Conservation (phyloP, 2,113 vertebrate genomes). For the Phyllostomus hastatus region DNA sequence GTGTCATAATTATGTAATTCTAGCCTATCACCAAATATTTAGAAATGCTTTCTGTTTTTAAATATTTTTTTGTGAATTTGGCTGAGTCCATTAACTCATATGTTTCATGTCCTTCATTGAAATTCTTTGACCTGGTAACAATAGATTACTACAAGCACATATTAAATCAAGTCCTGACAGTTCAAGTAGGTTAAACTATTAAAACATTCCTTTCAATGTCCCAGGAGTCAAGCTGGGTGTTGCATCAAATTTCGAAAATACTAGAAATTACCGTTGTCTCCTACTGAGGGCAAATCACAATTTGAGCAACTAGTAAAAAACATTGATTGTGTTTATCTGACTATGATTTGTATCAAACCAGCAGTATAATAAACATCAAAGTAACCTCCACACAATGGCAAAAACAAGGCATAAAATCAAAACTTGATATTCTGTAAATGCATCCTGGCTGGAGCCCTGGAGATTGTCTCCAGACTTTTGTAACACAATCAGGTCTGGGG, state of each 20-base stretch:
- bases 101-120: neutral
- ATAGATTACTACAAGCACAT: neutral
- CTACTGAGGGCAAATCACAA: constrained; percentile 12
- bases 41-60: neutral
- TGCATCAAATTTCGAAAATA: constrained; percentile 32
- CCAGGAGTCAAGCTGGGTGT: neutral
- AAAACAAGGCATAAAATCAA: constrained; percentile 44
- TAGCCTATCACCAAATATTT: neutral
- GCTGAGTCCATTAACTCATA: neutral
- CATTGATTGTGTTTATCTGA: constrained; percentile 33
- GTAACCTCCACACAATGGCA: constrained; percentile 37
- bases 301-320: constrained; percentile 42
- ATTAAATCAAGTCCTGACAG: constrained; percentile 26
- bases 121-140: neutral
- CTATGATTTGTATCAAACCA: constrained; percentile 54
- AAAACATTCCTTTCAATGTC: neutral
- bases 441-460: neutral
- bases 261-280: constrained; percentile 5
- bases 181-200: neutral
- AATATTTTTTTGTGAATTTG: neutral
- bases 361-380: constrained; percentile 48
- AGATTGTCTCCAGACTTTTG: constrained; percentile 55
- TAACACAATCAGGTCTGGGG: constrained; percentile 36
- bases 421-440: constrained; percentile 46
- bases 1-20: neutral